These are phyloP conservation scores for Acromyrmex charruanus DNA, from an alignment of 1,140 invertebrate genomes.

Conservation along the genomic window DNA sequence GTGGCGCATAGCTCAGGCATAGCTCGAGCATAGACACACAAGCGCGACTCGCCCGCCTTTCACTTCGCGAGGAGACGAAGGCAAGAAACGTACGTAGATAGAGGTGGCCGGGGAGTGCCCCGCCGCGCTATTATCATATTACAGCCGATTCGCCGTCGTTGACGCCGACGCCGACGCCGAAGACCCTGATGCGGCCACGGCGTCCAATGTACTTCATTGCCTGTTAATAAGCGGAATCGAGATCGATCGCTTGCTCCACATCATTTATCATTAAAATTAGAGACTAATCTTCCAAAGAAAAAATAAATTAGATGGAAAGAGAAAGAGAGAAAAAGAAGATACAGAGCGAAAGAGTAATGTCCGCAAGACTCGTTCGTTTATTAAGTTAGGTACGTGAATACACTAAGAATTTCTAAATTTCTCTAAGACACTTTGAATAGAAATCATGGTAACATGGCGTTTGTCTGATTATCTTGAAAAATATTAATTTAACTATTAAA, in stretches of 20 bases:
- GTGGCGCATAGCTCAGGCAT: conserved; percentile 80
- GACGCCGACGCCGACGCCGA: conserved; percentile 69
- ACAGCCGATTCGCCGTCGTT: conserved; percentile 81
- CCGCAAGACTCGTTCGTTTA: neutral
- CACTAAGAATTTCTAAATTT: neutral
- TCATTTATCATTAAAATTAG: neutral
- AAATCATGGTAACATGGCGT: no score
- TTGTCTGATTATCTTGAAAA: neutral
- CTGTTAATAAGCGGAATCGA: neutral
- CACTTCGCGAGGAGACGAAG: conserved; percentile 84
- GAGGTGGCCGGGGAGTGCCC: conserved; percentile 80
- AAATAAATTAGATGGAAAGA: neutral
- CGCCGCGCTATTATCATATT: conserved; percentile 84
- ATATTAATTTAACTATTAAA: neutral
- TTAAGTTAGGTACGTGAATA: neutral
- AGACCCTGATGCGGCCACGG: conserved; percentile 48
- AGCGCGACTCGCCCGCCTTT: conserved; percentile 85
- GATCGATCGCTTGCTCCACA: neutral
- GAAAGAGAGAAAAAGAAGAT: neutral
- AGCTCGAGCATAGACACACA: conserved; percentile 77
- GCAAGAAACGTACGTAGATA: conserved; percentile 76
- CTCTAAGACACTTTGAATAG: neutral
- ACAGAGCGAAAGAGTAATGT: neutral
- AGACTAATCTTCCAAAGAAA: neutral
- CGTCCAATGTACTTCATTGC: neutral